Evolutionary conservation across 2,797 vertebrate species (phyloP), one percentile per base, ranked within the genome.

Genomic region (Eupleurogrammus muticus): DNA sequence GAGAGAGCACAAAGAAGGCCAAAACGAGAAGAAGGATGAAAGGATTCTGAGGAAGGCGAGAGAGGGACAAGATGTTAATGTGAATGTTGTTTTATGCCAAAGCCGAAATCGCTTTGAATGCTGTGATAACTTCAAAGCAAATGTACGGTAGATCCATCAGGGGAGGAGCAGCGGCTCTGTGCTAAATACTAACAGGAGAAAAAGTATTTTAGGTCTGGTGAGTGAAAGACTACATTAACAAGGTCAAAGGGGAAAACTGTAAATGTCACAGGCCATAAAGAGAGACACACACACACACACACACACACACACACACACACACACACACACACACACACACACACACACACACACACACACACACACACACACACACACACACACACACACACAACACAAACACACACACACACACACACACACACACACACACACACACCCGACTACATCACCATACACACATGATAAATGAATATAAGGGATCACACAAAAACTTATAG

Each of bases 191-290:
- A 48, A 66, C 10, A 42, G 42, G 19, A 64, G n/a, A 35, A 44
- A n/a, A 14, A 56, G 50, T 42, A 9, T 48, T 60, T 32, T 17
- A 36, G 20, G 52, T 64, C 35, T 32, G 24, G 4, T 40, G 47
- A 70, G 40, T 62, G 48, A n/a, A 54, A 57, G 55, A 50, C 54
- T n/a, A 52, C 0, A 14, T 61, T 74, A 63, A 57, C 49, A 47
- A 69, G 66, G 80, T 79, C 73, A 80, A 65, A 70, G 51, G 66
- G 23, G 77, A 66, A 61, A 84, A 83, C 72, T 63, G 59, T 66
- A 67, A 60, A 75, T 65, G 73, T 77, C 54, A 75, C 60, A 80
- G 72, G 61, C 77, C 59, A 60, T 40, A 7, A 62, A 5, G 16
- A 50, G n/a, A 40, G 24, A 3, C n/a, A 19, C n/a, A 16, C 52